Base-by-base conservation (phyloP, 92 coral and sea anemone species). In the Parazoanthus swiftii region DNA sequence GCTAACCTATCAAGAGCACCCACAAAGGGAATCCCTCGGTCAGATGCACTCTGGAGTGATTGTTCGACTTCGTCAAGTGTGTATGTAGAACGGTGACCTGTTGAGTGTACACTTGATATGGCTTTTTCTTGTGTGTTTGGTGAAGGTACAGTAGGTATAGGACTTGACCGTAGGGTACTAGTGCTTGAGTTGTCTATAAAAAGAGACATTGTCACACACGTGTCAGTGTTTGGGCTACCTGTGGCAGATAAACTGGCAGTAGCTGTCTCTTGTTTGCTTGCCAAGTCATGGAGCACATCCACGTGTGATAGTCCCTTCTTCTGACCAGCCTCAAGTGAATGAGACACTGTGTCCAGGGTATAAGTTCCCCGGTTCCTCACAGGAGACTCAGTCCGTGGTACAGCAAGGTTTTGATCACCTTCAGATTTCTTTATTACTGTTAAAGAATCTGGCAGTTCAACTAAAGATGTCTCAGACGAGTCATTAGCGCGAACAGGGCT, bases 41-140 rank as follows among this genome's bases (percentile, higher is more conserved):
- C 90, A 5, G 92, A 85, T 5, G 94, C 96, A 84, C 85, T 83
- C 79, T 92, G 88, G 38, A 94, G 78, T 42, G 96, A 90, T 16
- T 85, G 91, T 33, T 92, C 93, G 39, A 94, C 94, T 81, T 92
- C 96, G 42, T 92, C 93, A 68, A 94, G 71, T 16, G 94, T 92
- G 76, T 94, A 94, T 1, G 96, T 94, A 85, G 86, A 86, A n/a
- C 94, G 90, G 5, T 89, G 90, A 54, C 82, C 44, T 58, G 72
- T 74, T 36, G 82, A 39, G 56, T 44, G 39, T 29, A 18, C 39
- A 16, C 71, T 36, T 29, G 42, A 2, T 39, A 29, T 33, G 48
- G 10, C 9, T 38, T 36, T 77, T 58, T 16, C 26, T 65, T 87
- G 85, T 77, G 35, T 18, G 18, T 78, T 29, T 37, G 71, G 66